These are phyloP conservation scores for Hemichromis elongatus DNA, from an alignment of 2,113 vertebrate genomes.

Conservation along the genomic window DNA sequence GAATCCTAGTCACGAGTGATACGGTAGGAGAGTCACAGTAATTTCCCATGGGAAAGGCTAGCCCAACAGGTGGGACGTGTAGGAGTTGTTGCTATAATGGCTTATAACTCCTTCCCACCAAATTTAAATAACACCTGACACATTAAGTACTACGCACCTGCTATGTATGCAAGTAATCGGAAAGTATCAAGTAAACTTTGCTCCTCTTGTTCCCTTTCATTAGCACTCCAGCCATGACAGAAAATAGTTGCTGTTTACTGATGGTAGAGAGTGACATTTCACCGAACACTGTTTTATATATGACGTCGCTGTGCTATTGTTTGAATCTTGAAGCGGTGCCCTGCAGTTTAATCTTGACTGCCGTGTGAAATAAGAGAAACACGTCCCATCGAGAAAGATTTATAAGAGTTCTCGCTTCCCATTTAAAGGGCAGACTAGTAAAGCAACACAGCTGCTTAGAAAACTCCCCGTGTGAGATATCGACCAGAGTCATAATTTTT, in stretches of 20 bases:
- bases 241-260: not conserved
- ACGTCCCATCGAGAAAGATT: not conserved
- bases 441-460: not conserved
- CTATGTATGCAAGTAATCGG: not conserved
- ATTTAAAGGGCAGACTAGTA: not conserved
- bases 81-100: not conserved
- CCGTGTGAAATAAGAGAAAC: not conserved
- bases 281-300: not conserved
- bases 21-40: not conserved
- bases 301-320: accelerated
- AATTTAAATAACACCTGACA: not conserved
- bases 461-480: not conserved
- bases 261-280: not conserved
- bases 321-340: not conserved
- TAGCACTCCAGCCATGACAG: not conserved
- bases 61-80: not conserved
- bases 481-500: not conserved
- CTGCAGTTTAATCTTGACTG: not conserved
- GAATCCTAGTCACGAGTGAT: not conserved
- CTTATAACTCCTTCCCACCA: not conserved
- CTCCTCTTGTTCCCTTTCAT: not conserved
- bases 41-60: not conserved
- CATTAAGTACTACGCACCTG: not conserved
- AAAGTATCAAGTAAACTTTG: not conserved
- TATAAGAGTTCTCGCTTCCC: not conserved